phyloP scores from a whole-genome alignment of 2,888 invertebrate genomes.

The Drosophila anomalata region DNA sequence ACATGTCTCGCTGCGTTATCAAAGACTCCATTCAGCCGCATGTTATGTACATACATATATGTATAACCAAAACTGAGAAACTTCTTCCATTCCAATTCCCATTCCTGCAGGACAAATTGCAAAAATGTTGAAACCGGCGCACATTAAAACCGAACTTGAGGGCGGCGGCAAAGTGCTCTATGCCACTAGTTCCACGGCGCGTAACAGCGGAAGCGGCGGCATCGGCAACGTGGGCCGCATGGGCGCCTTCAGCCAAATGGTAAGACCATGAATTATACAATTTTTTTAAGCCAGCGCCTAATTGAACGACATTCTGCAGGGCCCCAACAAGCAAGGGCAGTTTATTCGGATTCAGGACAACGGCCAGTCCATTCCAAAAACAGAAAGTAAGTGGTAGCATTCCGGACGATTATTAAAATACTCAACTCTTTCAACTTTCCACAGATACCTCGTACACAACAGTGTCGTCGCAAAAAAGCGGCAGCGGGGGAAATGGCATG shows the following conservation, averaged over 20 bases:
- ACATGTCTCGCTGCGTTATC: slow-evolving; percentile 29
- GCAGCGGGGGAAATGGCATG: slow-evolving; percentile 40
- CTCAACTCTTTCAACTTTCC: slow-evolving; percentile 1
- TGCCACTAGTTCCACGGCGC: slow-evolving; percentile 54
- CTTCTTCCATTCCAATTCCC: slow-evolving; percentile 17
- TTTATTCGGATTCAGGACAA: slow-evolving; percentile 81
- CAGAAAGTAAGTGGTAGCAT: slow-evolving; percentile 74
- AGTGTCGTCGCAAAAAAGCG: slow-evolving; percentile 70
- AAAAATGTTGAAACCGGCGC: slow-evolving; percentile 80
- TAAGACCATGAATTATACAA: slow-evolving; percentile 44
- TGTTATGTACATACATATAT: slow-evolving; percentile 13
- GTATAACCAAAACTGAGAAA: slow-evolving; percentile 17
- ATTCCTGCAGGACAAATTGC: slow-evolving; percentile 79
- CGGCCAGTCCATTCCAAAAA: slow-evolving; percentile 75
- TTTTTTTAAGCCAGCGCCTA: background rate
- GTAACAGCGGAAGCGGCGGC: slow-evolving; percentile 57
- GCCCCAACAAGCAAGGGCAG: slow-evolving; percentile 79
- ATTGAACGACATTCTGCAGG: slow-evolving; percentile 56
- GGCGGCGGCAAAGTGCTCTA: slow-evolving; percentile 53
- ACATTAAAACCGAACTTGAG: slow-evolving; percentile 75
- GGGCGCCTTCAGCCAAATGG: slow-evolving; percentile 79
- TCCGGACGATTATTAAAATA: background rate
- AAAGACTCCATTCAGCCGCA: slow-evolving; percentile 19
- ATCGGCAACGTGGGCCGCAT: slow-evolving; percentile 71
- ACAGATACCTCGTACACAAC: slow-evolving; percentile 80